These are phyloP conservation scores for Arizona elegans DNA, from an alignment of 2,113 vertebrate species.

Conservation along the genomic window DNA sequence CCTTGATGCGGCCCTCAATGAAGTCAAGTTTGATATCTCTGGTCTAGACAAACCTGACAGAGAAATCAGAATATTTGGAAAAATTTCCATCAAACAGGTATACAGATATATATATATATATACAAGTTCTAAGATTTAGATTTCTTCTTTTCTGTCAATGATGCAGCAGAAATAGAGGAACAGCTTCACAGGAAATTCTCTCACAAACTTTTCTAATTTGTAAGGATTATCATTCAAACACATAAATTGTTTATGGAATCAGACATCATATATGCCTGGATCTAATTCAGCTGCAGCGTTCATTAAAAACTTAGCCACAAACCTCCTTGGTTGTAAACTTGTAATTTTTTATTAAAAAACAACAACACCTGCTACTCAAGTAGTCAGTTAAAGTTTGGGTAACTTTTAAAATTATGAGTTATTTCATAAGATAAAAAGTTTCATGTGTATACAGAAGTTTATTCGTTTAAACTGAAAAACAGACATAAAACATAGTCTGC, in stretches of 20 bases:
- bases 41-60: background rate
- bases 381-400: background rate
- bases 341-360: background rate
- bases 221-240: background rate
- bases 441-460: background rate
- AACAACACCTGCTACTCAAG: background rate
- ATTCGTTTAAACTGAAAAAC: background rate
- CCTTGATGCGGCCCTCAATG: no score
- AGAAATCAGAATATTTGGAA: background rate
- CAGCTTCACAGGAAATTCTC: background rate
- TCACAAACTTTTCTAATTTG: slow-evolving; percentile 7
- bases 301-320: background rate
- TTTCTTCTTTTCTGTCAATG: background rate
- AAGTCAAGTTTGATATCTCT: no score
- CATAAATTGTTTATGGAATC: slow-evolving; percentile 1
- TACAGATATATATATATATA: background rate
- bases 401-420: background rate
- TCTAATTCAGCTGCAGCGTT: background rate
- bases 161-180: background rate
- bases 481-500: background rate
- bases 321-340: background rate
- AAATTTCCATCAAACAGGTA: background rate
- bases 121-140: background rate
- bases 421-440: background rate
- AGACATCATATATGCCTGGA: background rate